Base-by-base conservation (phyloP, 1,140 invertebrate genomes). In the Sesamia nonagrioides region DNA sequence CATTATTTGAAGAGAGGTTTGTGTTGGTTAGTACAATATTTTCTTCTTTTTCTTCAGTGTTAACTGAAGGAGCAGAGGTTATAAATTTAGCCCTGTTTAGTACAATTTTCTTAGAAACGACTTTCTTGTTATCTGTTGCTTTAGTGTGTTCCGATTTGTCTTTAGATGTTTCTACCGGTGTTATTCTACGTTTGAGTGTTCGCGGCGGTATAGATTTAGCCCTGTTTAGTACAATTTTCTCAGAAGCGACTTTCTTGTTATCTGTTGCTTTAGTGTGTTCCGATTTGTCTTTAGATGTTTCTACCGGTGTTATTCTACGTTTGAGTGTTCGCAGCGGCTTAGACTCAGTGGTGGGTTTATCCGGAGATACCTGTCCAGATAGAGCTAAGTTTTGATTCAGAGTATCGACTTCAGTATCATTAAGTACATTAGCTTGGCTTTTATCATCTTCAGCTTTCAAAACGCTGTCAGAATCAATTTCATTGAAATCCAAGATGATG, bases 1-100 rank as follows among this genome's bases (percentile, higher is more conserved):
- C 90, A 74, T 86, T 89, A 66, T 33, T 83, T 37, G 82, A 21
- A 18, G 54, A 45, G 6, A 76, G 60, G 82, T 88, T 87, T 54
- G 80, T 78, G 75, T 89, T 80, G 7, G 78, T 33, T 4, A 78
- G 68, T 58, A 72, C 79, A 27, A 68, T 66, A 11, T 84, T 76
- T 21, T 80, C n/a, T n/a, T n/a, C 80, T 73, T 85, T 82, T 42
- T 88, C 83, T 45, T 84, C 82, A 37, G 52, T 76, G 35, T 78
- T 42, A 80, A 88, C 89, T 15, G 76, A 21, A 52, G 69, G 54
- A 45, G 77, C 84, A 77, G 95, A 92, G 79, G 95, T 95, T 18
- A 95, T 90, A n/a, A 96, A 95, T 73, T 95, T 92, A 81, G 96
- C 96, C 75, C 97, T 95, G 82, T 97, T 97, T 1, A 97, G 86